Percentiles rank a stretch among this genome's conserved stretches.
phyloP scores from a whole-genome alignment of 2,888 invertebrate species.

The Sturmia bella region DNA sequence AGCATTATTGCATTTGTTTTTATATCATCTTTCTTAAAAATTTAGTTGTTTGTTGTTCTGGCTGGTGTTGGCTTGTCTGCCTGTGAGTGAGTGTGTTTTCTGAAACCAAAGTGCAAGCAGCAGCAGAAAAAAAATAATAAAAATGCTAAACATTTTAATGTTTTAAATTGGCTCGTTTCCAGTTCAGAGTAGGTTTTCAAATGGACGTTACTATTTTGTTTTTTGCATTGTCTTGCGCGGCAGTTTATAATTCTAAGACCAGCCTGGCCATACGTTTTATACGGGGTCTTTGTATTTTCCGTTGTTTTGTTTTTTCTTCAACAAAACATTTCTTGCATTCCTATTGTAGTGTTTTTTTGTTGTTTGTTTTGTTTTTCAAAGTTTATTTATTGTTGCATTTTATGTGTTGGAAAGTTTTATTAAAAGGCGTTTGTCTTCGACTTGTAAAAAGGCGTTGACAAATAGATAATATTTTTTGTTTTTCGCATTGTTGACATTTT shows the following conservation, averaged over 20 bases:
- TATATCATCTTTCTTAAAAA: conserved; percentile 42
- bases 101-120: conserved; percentile 3
- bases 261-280: conserved; percentile 62
- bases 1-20: neutral
- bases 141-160: conserved; percentile 68
- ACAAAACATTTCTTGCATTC: conserved; percentile 51
- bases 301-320: conserved; percentile 5
- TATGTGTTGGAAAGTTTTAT: conserved; percentile 57
- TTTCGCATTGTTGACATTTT: conserved; percentile 40
- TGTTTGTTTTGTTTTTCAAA: conserved; percentile 4
- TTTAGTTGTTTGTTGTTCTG: conserved; percentile 22
- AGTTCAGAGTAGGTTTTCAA: conserved; percentile 62
- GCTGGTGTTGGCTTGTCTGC: conserved; percentile 11
- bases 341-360: conserved; percentile 42
- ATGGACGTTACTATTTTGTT: conserved; percentile 22
- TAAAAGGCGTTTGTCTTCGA: conserved; percentile 69
- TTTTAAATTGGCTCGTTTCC: conserved; percentile 68
- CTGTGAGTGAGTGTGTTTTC: neutral
- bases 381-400: conserved; percentile 57
- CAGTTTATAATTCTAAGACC: conserved; percentile 62
- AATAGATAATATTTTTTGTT: conserved; percentile 64
- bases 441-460: conserved; percentile 70
- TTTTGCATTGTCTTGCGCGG: conserved; percentile 9
- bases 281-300: conserved; percentile 20
- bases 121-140: conserved; percentile 38